These are phyloP conservation scores for Carcina quercana DNA, from an alignment of 2,888 invertebrate genomes.

Conservation along the genomic window DNA sequence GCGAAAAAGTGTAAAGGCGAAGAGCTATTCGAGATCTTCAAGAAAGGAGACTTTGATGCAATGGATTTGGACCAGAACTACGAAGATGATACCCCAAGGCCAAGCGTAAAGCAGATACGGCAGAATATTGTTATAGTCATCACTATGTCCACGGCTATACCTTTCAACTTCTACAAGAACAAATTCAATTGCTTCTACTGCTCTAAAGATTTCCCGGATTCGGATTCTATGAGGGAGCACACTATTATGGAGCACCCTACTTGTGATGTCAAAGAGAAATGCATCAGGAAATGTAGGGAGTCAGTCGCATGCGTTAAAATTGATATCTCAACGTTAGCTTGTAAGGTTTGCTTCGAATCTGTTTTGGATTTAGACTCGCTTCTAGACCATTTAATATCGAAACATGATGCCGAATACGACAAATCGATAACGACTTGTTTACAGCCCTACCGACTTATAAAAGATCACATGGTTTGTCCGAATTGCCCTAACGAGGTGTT, in stretches of 20 bases:
- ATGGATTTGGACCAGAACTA: slow-evolving; percentile 49
- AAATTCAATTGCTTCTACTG: slow-evolving; percentile 67
- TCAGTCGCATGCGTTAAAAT: slow-evolving; percentile 64
- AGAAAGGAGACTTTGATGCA: slow-evolving; percentile 42
- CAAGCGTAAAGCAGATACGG: slow-evolving; percentile 57
- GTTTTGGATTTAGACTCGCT: slow-evolving; percentile 45
- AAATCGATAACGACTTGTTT: slow-evolving; percentile 56
- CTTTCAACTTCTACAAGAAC: slow-evolving; percentile 64
- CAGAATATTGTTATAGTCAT: slow-evolving; percentile 58
- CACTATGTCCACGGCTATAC: slow-evolving; percentile 65
- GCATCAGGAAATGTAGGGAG: slow-evolving; percentile 58
- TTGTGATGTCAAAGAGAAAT: slow-evolving; percentile 55
- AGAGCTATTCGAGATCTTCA: slow-evolving; percentile 38
- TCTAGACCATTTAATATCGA: slow-evolving; percentile 51
- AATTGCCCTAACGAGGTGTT: slow-evolving; percentile 54
- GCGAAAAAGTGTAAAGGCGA: slow-evolving; percentile 48
- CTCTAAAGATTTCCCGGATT: slow-evolving; percentile 59
- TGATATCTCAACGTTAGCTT: slow-evolving; percentile 51
- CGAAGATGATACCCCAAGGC: slow-evolving; percentile 39
- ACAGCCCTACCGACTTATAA: slow-evolving; percentile 53
- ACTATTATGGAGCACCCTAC: slow-evolving; percentile 52
- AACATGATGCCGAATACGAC: slow-evolving; percentile 58
- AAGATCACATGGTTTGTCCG: slow-evolving; percentile 59
- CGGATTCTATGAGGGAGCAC: slow-evolving; percentile 54
- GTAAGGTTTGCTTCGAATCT: slow-evolving; percentile 57